Conservation (phyloP, 2,888 invertebrate genomes). For the Neoaliturus tenellus region DNA sequence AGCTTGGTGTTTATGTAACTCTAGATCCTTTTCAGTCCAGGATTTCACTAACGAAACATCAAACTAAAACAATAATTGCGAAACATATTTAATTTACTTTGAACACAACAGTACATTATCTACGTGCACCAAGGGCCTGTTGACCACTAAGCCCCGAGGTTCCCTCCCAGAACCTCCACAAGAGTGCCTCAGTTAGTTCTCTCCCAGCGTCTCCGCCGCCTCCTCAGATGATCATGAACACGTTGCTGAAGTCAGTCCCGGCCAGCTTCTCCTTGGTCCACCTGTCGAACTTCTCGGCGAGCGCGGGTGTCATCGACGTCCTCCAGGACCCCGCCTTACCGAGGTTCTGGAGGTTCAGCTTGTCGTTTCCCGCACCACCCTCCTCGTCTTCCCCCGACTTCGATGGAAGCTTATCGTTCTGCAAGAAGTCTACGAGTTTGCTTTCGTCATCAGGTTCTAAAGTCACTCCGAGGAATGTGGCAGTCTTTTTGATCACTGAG, state of each 20-base stretch:
- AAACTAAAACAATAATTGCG: too few relatives aligned
- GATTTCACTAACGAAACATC: too few relatives aligned
- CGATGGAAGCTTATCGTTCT: neutral
- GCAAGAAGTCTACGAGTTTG: neutral
- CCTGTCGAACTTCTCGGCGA: constrained; percentile 71
- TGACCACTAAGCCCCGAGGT: too few relatives aligned
- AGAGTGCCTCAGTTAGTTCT: too few relatives aligned
- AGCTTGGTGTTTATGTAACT: too few relatives aligned
- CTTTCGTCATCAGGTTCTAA: neutral
- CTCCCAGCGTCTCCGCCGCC: neutral
- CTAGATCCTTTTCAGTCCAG: too few relatives aligned
- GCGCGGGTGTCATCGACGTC: constrained; percentile 67
- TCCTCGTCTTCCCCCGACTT: neutral
- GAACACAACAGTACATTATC: too few relatives aligned
- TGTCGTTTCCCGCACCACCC: neutral
- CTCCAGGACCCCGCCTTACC: constrained; percentile 71
- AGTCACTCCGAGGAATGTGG: neutral
- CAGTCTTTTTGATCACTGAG: constrained; percentile 10
- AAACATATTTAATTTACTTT: too few relatives aligned
- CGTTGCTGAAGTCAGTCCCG: constrained; percentile 62
- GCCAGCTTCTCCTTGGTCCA: constrained; percentile 71
- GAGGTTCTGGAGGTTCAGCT: neutral
- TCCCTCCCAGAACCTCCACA: too few relatives aligned
- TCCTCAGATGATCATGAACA: constrained; percentile 45
- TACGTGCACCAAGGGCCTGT: too few relatives aligned